Base-by-base conservation (phyloP, 1,140 invertebrate genomes). In the Trichomalopsis sarcophagae region DNA sequence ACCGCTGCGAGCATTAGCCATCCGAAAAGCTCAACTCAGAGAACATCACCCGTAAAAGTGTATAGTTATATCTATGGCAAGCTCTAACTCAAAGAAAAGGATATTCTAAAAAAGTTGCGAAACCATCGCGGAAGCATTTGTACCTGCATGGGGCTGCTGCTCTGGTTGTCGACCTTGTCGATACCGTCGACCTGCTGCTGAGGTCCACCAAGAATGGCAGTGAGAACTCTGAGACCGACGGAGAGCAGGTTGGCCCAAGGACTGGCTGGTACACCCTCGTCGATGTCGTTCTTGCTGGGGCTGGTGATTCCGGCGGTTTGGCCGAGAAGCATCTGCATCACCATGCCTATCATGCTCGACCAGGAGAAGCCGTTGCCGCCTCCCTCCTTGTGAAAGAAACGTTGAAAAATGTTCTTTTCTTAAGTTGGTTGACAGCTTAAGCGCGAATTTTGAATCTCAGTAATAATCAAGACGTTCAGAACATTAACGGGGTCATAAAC, bases 191-290 rank as follows among this genome's bases (percentile, higher is more conserved):
- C 95, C 2, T 94, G 94, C 36, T 95, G 95, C 40, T 93, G 94
- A 27, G 92, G 92, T 62, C 97, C 97, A 55, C 97, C 96, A 23
- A 98, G 92, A 82, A 98, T 94, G 14, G 97, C 97, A 2, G 97
- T 97, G 68, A 98, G 93, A 84, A 98, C 96, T 91, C 97, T 96
- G 14, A 98, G 94, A 73, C 95, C 95, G 75, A 97, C 95, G 1
- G 97, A 96, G n/a, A 98, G 92, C 0, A 97, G 93, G 91, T 97
- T 97, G n/a, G 97, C 95, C 97, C 97, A 97, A 6, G 97, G 96
- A 27, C 96, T 97, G 11, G 96, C 94, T 7, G 95, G 94, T 1
- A 95, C 94, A 2, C 95, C 94, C 27, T 93, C 93, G 74, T 96
- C 95, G 90, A 95, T 95, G 88, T 97, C 97, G 75, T 97, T 97